phyloP scores from a whole-genome alignment of 2,888 invertebrate genomes.

The Thereva nobilitata region DNA sequence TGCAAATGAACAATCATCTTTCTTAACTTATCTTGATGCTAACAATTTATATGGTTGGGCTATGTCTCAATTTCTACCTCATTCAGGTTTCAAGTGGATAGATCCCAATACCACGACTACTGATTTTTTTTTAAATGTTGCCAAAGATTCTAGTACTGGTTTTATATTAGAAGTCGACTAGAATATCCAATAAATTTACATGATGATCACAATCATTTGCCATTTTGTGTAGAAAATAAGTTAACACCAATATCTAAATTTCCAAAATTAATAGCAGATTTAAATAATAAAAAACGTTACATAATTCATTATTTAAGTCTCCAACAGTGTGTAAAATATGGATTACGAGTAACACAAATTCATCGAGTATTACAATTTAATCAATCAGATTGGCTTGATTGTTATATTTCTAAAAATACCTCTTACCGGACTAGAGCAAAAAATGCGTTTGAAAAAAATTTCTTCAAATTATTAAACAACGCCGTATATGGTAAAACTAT shows the following conservation, averaged over 20 bases:
- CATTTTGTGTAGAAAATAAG: constrained; percentile 36
- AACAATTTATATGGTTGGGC: constrained; percentile 45
- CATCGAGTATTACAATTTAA: constrained; percentile 45
- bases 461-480: no score
- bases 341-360: constrained; percentile 46
- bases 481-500: no score
- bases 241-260: constrained; percentile 34
- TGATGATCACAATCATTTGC: constrained; percentile 39
- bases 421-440: constrained; percentile 44
- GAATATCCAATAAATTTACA: constrained; percentile 44
- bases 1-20: constrained; percentile 19
- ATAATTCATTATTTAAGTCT: constrained; percentile 44
- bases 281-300: constrained; percentile 43
- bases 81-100: constrained; percentile 43
- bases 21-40: constrained; percentile 42
- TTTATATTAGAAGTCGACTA: constrained; percentile 51
- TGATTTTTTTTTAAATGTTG: constrained; percentile 36
- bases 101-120: constrained; percentile 38
- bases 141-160: constrained; percentile 40
- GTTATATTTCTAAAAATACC: constrained; percentile 45
- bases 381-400: constrained; percentile 46
- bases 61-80: constrained; percentile 44
- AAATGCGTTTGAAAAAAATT: no score
- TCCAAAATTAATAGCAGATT: constrained; percentile 38
- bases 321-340: constrained; percentile 45